Percentiles rank a stretch among this genome's conserved stretches.
These are phyloP conservation scores for Forpus xanthops DNA, from an alignment of 2,797 vertebrate species.

Conservation along the genomic window DNA sequence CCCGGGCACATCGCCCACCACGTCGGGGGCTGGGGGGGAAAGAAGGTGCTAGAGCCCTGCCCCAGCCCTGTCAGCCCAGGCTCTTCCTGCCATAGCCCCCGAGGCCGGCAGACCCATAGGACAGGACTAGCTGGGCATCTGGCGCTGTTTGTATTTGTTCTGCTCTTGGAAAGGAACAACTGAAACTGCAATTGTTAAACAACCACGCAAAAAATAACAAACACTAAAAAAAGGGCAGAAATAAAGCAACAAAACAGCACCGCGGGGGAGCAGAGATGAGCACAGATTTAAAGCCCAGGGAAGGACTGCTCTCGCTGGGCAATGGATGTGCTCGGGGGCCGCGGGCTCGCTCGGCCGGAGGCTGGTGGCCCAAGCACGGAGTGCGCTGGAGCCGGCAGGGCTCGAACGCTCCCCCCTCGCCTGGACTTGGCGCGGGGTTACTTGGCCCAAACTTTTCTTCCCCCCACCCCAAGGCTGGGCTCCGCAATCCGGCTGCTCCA, in stretches of 20 bases:
- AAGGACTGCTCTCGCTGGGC: not conserved
- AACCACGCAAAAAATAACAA: not conserved
- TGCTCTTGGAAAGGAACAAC: not conserved
- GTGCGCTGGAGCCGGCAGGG: not conserved
- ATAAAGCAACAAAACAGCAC: not conserved
- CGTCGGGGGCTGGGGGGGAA: not conserved
- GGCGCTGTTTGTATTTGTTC: not conserved
- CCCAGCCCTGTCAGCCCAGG: not conserved
- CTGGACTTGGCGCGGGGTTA: not conserved
- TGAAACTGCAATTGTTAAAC: not conserved
- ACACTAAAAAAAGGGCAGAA: too few species aligned
- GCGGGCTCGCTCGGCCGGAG: not conserved
- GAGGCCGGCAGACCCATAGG: not conserved
- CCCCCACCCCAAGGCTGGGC: not conserved
- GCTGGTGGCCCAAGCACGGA: not conserved
- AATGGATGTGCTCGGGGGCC: not conserved
- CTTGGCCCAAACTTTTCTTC: constrained; percentile 38
- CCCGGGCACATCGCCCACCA: not conserved
- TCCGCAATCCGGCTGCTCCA: constrained; percentile 33
- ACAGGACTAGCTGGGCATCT: not conserved
- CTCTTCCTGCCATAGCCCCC: not conserved
- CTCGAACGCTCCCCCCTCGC: not conserved
- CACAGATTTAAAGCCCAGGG: not conserved
- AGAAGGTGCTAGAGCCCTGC: not conserved
- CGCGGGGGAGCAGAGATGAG: not conserved